Percentiles rank a stretch among this genome's conserved stretches.
These are phyloP conservation scores for Esox lucius DNA, from an alignment of 2,797 vertebrate genomes.

Conservation along the genomic window DNA sequence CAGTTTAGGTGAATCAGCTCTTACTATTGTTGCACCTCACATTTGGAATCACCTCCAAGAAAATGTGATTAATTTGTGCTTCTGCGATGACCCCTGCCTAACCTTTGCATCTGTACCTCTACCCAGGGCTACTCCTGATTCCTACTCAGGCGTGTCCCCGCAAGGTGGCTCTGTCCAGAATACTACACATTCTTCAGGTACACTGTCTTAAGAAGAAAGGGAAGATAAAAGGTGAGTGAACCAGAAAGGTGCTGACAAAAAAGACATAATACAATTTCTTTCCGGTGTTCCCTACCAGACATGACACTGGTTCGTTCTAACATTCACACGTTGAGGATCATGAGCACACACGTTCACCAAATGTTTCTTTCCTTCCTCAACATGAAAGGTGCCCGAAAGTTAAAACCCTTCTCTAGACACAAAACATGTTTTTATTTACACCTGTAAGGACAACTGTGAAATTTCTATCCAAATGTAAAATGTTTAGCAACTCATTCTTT, in stretches of 20 bases:
- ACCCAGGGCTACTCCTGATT: slow-evolving; percentile 12
- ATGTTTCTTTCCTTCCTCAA: neutral
- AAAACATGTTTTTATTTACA: neutral
- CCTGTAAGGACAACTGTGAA: neutral
- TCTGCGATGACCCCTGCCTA: neutral
- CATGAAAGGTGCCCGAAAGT: neutral
- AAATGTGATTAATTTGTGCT: too few relatives aligned
- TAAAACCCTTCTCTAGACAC: neutral
- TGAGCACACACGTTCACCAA: neutral
- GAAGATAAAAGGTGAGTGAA: slow-evolving; percentile 38
- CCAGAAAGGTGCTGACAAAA: slow-evolving; percentile 10
- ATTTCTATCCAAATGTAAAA: neutral
- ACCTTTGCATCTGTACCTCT: neutral
- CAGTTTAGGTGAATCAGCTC: neutral
- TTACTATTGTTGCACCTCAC: too few relatives aligned
- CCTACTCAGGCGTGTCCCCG: slow-evolving; percentile 46
- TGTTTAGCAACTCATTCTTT: neutral
- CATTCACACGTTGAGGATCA: neutral
- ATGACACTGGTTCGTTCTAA: neutral
- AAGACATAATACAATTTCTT: slow-evolving; percentile 59
- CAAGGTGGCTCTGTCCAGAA: slow-evolving; percentile 45
- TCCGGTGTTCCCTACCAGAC: slow-evolving; percentile 20
- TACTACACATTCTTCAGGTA: slow-evolving; percentile 69
- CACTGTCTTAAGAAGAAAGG: slow-evolving; percentile 52
- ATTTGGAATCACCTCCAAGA: too few relatives aligned